Percentiles rank a stretch among this genome's conserved stretches.
phyloP scores from a whole-genome alignment of 1,140 invertebrate species.

The Temnothorax curvispinosus region DNA sequence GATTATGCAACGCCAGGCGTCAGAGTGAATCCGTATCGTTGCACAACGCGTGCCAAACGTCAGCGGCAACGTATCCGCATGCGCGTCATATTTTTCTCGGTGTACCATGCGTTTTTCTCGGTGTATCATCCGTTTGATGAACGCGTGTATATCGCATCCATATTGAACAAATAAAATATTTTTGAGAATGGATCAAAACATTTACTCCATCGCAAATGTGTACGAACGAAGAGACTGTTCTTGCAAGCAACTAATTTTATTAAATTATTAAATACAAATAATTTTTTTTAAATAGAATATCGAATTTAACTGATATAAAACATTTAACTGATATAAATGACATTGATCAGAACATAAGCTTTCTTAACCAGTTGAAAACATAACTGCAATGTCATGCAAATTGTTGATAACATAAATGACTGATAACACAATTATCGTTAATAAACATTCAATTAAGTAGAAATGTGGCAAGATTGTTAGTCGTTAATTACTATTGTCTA shows the following conservation, averaged over 20 bases:
- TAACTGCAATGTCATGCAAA: not conserved
- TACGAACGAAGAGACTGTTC: not conserved
- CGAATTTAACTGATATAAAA: not conserved
- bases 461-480: not conserved
- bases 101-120: not conserved
- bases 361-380: not conserved
- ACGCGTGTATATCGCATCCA: not conserved
- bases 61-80: not conserved
- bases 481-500: not conserved
- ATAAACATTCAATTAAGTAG: not conserved
- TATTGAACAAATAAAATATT: not conserved
- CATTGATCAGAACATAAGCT: not conserved
- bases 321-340: not conserved
- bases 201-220: not conserved
- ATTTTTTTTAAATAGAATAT: not conserved
- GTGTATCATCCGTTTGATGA: not conserved
- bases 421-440: not conserved
- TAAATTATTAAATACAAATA: not conserved
- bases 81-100: not conserved
- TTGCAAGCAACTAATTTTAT: not conserved
- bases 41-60: slow-evolving; percentile 28
- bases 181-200: not conserved
- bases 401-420: not conserved
- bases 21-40: slow-evolving; percentile 44
- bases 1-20: slow-evolving; percentile 46